Conservation (phyloP, 2,888 invertebrate species). For the Sicus ferrugineus region DNA sequence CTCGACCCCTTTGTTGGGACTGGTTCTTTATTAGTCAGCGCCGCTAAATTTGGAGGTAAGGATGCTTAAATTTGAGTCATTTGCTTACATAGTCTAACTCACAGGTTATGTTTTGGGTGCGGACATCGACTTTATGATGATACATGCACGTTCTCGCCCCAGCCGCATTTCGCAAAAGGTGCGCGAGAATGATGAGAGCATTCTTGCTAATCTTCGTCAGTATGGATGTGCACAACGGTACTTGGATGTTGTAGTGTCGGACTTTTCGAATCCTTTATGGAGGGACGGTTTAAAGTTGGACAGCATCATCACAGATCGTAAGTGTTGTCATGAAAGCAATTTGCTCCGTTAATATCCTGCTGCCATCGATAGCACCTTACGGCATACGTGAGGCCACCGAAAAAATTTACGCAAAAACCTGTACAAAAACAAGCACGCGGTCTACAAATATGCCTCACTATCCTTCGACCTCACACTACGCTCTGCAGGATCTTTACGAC, state of each 20-base stretch:
- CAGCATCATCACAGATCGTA: slow-evolving; percentile 95
- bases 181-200: slow-evolving; percentile 84
- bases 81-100: not conserved
- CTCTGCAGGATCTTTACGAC: slow-evolving; percentile 79
- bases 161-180: slow-evolving; percentile 81
- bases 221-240: slow-evolving; percentile 81
- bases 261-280: slow-evolving; percentile 88
- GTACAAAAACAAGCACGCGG: slow-evolving; percentile 67
- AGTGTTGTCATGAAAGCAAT: slow-evolving; percentile 54
- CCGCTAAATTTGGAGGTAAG: slow-evolving; percentile 84
- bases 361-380: slow-evolving; percentile 82
- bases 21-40: slow-evolving; percentile 84
- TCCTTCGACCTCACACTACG: slow-evolving; percentile 87
- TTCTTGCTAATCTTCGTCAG: slow-evolving; percentile 86
- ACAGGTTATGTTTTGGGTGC: slow-evolving; percentile 78
- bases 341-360: not conserved
- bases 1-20: slow-evolving; percentile 90
- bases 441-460: slow-evolving; percentile 76
- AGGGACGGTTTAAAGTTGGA: slow-evolving; percentile 77
- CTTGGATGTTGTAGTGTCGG: slow-evolving; percentile 89
- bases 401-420: slow-evolving; percentile 68
- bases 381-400: slow-evolving; percentile 95
- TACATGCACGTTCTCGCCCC: slow-evolving; percentile 86
- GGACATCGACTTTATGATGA: slow-evolving; percentile 93
- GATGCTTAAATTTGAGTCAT: not conserved